A percentile compares a stretch with the other conserved stretches of the same genome.
These are phyloP conservation scores for Ctenopoma kingsleyae DNA, from an alignment of 2,797 vertebrate genomes.

Conservation along the genomic window DNA sequence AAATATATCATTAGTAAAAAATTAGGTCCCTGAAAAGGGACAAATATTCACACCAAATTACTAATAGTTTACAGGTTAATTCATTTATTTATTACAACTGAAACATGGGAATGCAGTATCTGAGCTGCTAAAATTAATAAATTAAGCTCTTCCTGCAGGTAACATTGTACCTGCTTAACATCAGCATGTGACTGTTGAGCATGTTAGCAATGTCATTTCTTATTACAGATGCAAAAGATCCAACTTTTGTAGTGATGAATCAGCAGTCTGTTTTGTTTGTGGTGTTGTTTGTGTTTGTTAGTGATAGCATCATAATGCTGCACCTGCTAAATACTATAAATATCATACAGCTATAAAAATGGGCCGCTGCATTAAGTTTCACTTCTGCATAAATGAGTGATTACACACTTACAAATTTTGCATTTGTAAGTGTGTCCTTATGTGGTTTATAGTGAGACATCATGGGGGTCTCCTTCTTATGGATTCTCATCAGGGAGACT, in stretches of 20 bases:
- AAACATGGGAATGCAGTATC: too few relatives aligned
- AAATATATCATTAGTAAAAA: background rate
- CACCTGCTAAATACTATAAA: background rate
- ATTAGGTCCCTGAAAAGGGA: background rate
- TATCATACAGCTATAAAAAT: constrained; percentile 4
- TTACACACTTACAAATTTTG: background rate
- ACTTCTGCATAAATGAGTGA: constrained; percentile 59
- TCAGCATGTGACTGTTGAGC: too few relatives aligned
- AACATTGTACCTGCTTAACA: too few relatives aligned
- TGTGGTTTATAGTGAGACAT: constrained; percentile 25
- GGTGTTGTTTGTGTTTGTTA: background rate
- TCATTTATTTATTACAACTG: too few relatives aligned
- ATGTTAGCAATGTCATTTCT: too few relatives aligned
- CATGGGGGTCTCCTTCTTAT: constrained; percentile 46
- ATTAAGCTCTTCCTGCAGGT: too few relatives aligned
- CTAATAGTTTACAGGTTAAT: too few relatives aligned
- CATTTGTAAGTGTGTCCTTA: constrained; percentile 1
- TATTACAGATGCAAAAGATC: background rate
- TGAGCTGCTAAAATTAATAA: too few relatives aligned
- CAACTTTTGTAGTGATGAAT: background rate
- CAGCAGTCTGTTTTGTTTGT: background rate
- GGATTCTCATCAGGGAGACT: constrained; percentile 46
- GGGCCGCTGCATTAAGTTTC: constrained; percentile 50
- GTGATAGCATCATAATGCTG: background rate
- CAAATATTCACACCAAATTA: background rate